Conservation (phyloP, 2,888 invertebrate species). For the Drosophila fungiperda region DNA sequence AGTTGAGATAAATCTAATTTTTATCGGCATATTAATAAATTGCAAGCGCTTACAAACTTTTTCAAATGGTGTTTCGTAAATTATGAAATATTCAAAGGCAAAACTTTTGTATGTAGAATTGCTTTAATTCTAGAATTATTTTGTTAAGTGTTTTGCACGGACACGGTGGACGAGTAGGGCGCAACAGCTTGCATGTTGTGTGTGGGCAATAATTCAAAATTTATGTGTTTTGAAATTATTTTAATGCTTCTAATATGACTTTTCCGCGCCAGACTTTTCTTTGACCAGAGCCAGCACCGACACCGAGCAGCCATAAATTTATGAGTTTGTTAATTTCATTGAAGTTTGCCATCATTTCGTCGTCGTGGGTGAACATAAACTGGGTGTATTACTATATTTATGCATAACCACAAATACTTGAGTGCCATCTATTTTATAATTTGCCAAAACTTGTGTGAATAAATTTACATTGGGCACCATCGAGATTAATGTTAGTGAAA, state of each 20-base stretch:
- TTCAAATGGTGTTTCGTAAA: not conserved
- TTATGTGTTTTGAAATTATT: conserved; percentile 80
- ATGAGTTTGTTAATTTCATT: conserved; percentile 64
- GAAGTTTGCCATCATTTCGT: conserved; percentile 30
- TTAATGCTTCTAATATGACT: conserved; percentile 77
- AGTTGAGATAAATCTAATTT: not conserved
- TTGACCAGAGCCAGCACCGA: conserved; percentile 36
- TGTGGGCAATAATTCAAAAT: conserved; percentile 75
- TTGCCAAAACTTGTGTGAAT: not conserved
- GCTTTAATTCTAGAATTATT: not conserved
- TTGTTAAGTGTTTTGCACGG: not conserved
- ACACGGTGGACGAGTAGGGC: conserved; percentile 9
- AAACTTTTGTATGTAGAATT: not conserved
- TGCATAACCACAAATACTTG: not conserved
- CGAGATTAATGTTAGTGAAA: not conserved
- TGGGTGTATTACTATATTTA: conserved; percentile 1
- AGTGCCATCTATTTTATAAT: not conserved
- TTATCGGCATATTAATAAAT: not conserved
- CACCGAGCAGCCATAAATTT: conserved; percentile 54
- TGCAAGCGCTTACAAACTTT: not conserved
- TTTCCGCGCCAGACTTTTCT: conserved; percentile 36
- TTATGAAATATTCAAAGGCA: not conserved
- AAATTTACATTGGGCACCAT: not conserved
- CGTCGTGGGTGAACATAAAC: conserved; percentile 26
- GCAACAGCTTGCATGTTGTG: conserved; percentile 54